Percentiles rank a stretch among this genome's conserved stretches.
Evolutionary conservation across 2,113 vertebrate species (phyloP).

Genomic region (Festucalex cinctus): DNA sequence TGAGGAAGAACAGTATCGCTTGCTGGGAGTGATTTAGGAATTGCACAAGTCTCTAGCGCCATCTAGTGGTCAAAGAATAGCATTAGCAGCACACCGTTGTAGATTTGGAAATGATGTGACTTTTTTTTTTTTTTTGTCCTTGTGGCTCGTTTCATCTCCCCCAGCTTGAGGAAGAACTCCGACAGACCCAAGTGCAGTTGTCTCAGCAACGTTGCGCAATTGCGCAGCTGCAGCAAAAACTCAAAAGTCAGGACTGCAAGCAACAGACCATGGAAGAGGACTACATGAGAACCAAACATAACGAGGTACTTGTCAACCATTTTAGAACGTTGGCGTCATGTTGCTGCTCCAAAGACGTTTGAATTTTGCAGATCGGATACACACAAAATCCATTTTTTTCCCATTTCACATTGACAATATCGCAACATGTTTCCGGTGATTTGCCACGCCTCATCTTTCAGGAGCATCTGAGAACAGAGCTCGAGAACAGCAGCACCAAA

Average conservation of each 20-base stretch:
- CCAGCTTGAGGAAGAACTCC: constrained; percentile 83
- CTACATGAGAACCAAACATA: no score
- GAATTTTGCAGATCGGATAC: no score
- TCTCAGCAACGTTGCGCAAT: constrained; percentile 81
- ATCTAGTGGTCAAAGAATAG: no score
- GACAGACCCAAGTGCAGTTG: constrained; percentile 78
- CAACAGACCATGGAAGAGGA: no score
- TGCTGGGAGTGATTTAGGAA: constrained; percentile 74
- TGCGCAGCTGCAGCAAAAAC: constrained; percentile 80
- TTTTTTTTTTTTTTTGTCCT: neutral
- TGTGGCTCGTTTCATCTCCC: neutral
- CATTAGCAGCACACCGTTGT: neutral
- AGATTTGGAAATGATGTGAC: neutral
- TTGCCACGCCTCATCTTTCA: constrained; percentile 69
- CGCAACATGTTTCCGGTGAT: no score
- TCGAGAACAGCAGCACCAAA: constrained; percentile 76
- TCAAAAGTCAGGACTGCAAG: constrained; percentile 81
- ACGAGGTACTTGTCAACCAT: constrained; percentile 66
- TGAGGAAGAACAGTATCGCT: constrained; percentile 81
- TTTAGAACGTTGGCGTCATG: neutral
- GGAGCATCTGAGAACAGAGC: constrained; percentile 80
- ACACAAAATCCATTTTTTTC: no score
- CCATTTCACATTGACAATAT: neutral
- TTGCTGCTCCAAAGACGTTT: no score
- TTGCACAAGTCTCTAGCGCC: no score